These are phyloP conservation scores for Australoheros facetus DNA, from an alignment of 2,797 vertebrate genomes.

Conservation along the genomic window DNA sequence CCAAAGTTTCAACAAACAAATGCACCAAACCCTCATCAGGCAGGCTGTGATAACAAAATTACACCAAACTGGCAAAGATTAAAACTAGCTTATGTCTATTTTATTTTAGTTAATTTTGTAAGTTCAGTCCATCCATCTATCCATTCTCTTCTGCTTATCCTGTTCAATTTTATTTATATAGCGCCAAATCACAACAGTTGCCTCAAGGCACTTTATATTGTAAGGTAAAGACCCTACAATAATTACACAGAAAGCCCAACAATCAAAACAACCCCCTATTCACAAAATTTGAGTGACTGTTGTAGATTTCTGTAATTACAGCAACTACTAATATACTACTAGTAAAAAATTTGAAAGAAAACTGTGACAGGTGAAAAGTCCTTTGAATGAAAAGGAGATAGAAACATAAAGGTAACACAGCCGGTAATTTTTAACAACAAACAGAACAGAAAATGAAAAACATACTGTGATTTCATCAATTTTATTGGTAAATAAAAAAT, in stretches of 20 bases:
- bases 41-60: not conserved
- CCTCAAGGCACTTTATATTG: too few species aligned
- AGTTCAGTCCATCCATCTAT: not conserved
- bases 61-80: not conserved
- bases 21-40: too few species aligned
- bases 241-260: too few species aligned
- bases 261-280: too few species aligned
- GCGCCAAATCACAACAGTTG: too few species aligned
- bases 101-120: not conserved
- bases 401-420: not conserved
- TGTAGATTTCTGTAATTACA: not conserved
- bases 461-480: not conserved
- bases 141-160: too few species aligned
- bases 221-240: too few species aligned
- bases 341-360: not conserved
- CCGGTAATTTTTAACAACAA: rapidly evolving
- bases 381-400: not conserved
- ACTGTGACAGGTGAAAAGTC: not conserved
- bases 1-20: too few species aligned
- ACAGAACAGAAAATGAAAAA: not conserved
- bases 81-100: not conserved
- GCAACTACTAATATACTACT: not conserved
- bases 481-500: constrained; percentile 2
- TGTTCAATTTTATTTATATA: too few species aligned
- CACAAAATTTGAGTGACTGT: not conserved